Evolutionary conservation across 1,140 invertebrate genomes (phyloP).

Genomic region (Drosophila prosaltans): DNA sequence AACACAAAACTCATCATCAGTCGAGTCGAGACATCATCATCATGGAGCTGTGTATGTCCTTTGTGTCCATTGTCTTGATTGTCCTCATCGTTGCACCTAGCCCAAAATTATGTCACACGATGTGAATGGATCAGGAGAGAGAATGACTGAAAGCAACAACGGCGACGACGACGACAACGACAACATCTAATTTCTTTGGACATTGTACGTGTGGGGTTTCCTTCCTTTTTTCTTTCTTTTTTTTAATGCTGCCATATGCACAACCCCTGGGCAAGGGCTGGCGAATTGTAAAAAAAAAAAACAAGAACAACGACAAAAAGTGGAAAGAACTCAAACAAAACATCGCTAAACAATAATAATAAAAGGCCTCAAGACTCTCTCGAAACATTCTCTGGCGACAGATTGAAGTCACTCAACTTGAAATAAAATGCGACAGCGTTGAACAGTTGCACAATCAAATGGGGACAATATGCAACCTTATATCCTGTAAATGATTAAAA

Average conservation of each 20-base stretch:
- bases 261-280: constrained; percentile 64
- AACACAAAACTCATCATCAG: constrained; percentile 69
- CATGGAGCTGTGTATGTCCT: constrained; percentile 36
- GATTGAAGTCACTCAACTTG: constrained; percentile 83
- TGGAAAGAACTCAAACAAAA: constrained; percentile 52
- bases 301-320: not conserved
- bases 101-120: constrained; percentile 71
- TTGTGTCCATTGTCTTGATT: constrained; percentile 72
- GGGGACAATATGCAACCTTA: constrained; percentile 56
- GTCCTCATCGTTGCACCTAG: constrained; percentile 70
- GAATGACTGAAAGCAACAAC: constrained; percentile 27
- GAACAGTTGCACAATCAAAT: constrained; percentile 77
- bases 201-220: constrained; percentile 77
- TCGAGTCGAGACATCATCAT: constrained; percentile 37
- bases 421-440: constrained; percentile 79
- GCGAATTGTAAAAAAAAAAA: constrained; percentile 50
- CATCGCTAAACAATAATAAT: constrained; percentile 55
- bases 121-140: constrained; percentile 21
- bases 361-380: constrained; percentile 69
- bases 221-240: not conserved
- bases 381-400: constrained; percentile 62
- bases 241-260: constrained; percentile 83
- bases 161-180: constrained; percentile 42
- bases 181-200: constrained; percentile 79
- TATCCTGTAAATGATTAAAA: constrained; percentile 33